These are phyloP conservation scores for Amphiprion clarkii DNA, from an alignment of 2,797 vertebrate species.

Conservation along the genomic window DNA sequence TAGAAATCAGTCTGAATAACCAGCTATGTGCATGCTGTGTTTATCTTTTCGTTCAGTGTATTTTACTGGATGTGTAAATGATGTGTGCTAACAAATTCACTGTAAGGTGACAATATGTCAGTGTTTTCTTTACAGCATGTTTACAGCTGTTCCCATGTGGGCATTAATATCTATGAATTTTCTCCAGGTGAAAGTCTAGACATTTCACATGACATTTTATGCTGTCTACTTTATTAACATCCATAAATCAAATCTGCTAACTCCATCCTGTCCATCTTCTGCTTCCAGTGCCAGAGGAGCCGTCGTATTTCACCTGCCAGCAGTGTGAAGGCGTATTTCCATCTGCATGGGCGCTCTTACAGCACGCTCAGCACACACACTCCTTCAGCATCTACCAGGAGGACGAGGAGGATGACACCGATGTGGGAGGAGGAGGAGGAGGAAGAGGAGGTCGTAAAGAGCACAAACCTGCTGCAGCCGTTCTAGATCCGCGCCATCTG, in stretches of 20 bases:
- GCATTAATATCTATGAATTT: neutral
- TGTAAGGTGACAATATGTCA: too few relatives aligned
- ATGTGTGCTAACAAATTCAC: too few relatives aligned
- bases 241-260: slow-evolving; percentile 3
- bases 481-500: slow-evolving; percentile 81
- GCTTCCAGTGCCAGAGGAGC: slow-evolving; percentile 77
- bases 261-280: slow-evolving; percentile 27
- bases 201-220: neutral
- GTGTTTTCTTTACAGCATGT: neutral
- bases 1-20: too few relatives aligned
- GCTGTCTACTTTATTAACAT: neutral
- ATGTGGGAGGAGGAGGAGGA: slow-evolving; percentile 26
- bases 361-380: slow-evolving; percentile 89
- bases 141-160: neutral
- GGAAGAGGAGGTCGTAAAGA: slow-evolving; percentile 32
- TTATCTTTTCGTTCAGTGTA: too few relatives aligned
- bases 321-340: slow-evolving; percentile 85
- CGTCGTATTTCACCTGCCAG: slow-evolving; percentile 86
- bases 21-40: too few relatives aligned
- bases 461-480: slow-evolving; percentile 63
- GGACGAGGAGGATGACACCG: slow-evolving; percentile 48
- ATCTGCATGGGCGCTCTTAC: slow-evolving; percentile 86
- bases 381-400: slow-evolving; percentile 89
- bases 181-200: neutral
- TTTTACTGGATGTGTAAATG: too few relatives aligned